Evolutionary conservation across 64 coral and sea anemone species (phyloP), one percentile per base, ranked within the genome.

Genomic region (Porites australiensis): DNA sequence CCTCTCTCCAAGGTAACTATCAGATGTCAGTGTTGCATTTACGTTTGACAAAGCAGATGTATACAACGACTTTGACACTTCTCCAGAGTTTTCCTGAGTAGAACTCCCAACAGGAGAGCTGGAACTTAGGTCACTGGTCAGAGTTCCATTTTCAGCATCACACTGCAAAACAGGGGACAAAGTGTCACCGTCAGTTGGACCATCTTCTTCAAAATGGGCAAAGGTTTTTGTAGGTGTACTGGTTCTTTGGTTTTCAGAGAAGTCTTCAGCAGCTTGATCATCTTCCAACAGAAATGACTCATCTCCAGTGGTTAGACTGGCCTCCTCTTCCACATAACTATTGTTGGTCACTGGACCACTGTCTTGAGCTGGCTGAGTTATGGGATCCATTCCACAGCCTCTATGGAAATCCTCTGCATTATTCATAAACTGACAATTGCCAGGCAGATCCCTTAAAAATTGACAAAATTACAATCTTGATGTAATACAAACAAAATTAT

Each of bases 281-380:
- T 15, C 62, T 64, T 84, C 81, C 47, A 84, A n/a, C 50, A 21
- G 46, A 18, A 84, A 84, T 84, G 63, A 68, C n/a, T 84, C 63
- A 3, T 46, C 44, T 20, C 15, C 44, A 21, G 44, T 67, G 3
- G 64, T n/a, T 3, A 49, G 4, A 23, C 3, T 14, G 19, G 8
- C 22, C 8, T 18, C 44, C 16, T 51, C 43, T 16, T 11, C 46
- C 50, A 19, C 46, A 75, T 75, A 46, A 49, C 73, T 47, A 47
- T 4, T 75, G 19, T 2, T 18, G 1, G 2, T 2, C 50, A 15
- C 49, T 6, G 45, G 3, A 75, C 5, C 14, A 51, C 15, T 75
- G 5, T 75, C 15, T 2, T 47, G 73, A 50, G 2, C 37, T 7
- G 45, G 21, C 37, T 45, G 43, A 9, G 44, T 73, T 37, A 73